Base-by-base conservation (phyloP, 2,113 vertebrate species). In the Corapipo altera region DNA sequence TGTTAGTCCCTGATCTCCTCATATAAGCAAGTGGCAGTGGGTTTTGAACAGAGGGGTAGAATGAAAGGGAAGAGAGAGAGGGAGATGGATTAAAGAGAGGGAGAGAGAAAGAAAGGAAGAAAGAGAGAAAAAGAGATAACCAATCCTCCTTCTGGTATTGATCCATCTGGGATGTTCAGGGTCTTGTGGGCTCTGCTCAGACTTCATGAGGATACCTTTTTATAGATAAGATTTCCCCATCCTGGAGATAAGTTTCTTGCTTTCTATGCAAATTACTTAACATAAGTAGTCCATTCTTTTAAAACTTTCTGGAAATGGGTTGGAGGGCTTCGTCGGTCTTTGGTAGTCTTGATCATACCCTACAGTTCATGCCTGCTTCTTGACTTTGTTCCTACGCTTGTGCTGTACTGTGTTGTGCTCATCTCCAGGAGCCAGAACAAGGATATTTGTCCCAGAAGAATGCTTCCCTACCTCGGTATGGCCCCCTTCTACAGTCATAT, bases 161-260 rank as follows among this genome's bases (percentile, higher is more conserved):
- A 26, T n/a, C 24, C 24, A 61, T 39, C 16, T 41, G 28, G 18
- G 16, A 30, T 30, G 5, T 32, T 30, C 30, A 48, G 54, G 20
- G 4, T 54, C 30, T 41, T 35, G 21, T 23, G 30, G 5, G 19
- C 22, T 6, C 11, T 17, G 12, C 24, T 15, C 19, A 44, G 21
- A 17, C 6, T 82, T 49, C n/a, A 6, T 0, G 0, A 13, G 11
- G 20, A 2, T 54, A 26, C 1, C 3, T 26, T 54, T 61, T 48
- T 8, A 39, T 8, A 26, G 16, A 12, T 7, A 54, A n/a, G 3
- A 46, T 54, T 75, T 75, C 20, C 3, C 1, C 0, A 0, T n/a
- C 14, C 39, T 48, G n/a, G 30, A 48, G 48, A 27, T 35, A 26
- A 2, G 2, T 48, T 55, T 76, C 30, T 69, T 17, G 8, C 8